These are phyloP conservation scores for Ondatra zibethicus DNA, from an alignment of 2,113 vertebrate genomes.

Conservation along the genomic window DNA sequence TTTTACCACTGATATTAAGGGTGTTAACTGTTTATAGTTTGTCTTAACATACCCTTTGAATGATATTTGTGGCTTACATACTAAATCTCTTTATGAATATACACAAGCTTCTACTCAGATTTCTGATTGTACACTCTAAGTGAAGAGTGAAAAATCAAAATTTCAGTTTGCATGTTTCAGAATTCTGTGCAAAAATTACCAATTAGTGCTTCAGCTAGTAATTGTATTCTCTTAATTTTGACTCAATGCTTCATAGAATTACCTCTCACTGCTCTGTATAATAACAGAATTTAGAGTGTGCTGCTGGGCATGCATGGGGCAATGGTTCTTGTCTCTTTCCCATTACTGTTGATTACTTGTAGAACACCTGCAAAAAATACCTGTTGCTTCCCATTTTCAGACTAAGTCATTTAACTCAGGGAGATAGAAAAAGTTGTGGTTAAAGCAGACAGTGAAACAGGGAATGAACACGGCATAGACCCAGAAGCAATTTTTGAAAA, in stretches of 20 bases:
- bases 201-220: slow-evolving; percentile 60
- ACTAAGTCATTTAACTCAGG: neutral
- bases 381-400: slow-evolving; percentile 38
- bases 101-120: neutral
- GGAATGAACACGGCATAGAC: neutral
- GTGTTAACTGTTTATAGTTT: neutral
- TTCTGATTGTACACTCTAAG: neutral
- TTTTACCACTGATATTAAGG: neutral
- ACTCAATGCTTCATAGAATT: slow-evolving; percentile 47
- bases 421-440: slow-evolving; percentile 25
- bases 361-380: slow-evolving; percentile 53
- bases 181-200: slow-evolving; percentile 54
- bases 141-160: slow-evolving; percentile 55
- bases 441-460: neutral
- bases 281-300: neutral
- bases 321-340: neutral
- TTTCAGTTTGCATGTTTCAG: slow-evolving; percentile 73
- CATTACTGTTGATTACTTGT: neutral
- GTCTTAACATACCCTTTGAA: neutral
- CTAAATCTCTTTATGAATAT: neutral
- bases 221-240: slow-evolving; percentile 67
- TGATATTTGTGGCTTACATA: neutral
- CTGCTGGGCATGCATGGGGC: neutral
- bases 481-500: neutral
- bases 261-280: neutral